A percentile compares a stretch with the other conserved stretches of the same genome.
phyloP scores from a whole-genome alignment of 1,140 invertebrate genomes.

The Holotrichia oblita region DNA sequence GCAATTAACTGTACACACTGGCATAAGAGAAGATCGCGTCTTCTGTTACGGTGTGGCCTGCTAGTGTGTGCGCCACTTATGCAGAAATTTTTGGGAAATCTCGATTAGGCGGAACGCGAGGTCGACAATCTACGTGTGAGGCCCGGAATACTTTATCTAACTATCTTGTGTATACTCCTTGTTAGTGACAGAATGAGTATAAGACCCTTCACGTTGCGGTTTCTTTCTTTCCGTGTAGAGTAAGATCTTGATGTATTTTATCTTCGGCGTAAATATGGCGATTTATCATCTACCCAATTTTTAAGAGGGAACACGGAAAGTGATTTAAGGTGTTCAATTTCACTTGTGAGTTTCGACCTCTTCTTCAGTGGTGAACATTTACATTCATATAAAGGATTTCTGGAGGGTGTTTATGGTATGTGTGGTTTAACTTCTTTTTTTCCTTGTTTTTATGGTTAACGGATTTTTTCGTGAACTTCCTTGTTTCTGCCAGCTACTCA shows the following conservation, averaged over 20 bases:
- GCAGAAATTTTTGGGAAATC: conserved; percentile 35
- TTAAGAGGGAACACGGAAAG: conserved; percentile 11
- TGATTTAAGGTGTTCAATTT: conserved; percentile 30
- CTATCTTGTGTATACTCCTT: conserved; percentile 4
- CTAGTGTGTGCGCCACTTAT: conserved; percentile 12
- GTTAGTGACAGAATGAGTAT: neutral
- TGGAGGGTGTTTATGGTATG: neutral
- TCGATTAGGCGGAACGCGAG: conserved; percentile 25
- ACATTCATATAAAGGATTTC: neutral
- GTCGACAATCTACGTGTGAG: conserved; percentile 10
- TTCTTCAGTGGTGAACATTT: neutral
- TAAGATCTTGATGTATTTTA: conserved; percentile 3
- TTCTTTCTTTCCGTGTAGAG: neutral
- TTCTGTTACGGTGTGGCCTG: neutral
- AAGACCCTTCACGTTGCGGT: conserved; percentile 7
- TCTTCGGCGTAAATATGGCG: conserved; percentile 1
- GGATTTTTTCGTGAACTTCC: neutral
- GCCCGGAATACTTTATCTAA: conserved; percentile 26
- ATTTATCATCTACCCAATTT: neutral
- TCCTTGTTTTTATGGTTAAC: neutral
- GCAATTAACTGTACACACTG: neutral
- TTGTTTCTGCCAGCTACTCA: neutral
- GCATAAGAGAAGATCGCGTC: neutral
- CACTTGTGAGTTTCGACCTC: neutral
- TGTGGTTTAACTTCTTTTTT: neutral